These are phyloP conservation scores for Hirudo medicinalis DNA, from an alignment of 1,140 invertebrate genomes.

Conservation along the genomic window DNA sequence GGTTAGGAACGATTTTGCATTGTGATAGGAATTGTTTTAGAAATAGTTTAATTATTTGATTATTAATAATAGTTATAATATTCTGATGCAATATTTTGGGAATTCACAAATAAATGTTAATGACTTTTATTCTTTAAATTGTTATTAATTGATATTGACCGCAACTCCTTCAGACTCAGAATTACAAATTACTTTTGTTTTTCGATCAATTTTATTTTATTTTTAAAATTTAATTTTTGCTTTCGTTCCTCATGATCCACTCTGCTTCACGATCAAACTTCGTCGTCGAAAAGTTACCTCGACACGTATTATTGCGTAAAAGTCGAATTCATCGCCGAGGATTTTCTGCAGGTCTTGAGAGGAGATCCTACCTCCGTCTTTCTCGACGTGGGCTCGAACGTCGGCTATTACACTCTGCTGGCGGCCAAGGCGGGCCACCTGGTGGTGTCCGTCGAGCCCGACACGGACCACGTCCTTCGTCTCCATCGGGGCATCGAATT, in stretches of 20 bases:
- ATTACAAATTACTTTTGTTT: too few species aligned
- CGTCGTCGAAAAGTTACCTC: too few species aligned
- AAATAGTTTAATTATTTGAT: background rate
- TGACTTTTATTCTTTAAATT: background rate
- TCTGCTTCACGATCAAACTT: too few species aligned
- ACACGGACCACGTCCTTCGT: constrained; percentile 26
- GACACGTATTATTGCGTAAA: background rate
- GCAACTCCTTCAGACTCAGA: too few species aligned
- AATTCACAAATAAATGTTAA: background rate
- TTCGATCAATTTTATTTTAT: too few species aligned
- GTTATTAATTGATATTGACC: too few species aligned
- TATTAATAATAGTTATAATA: background rate
- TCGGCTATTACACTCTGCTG: constrained; percentile 32
- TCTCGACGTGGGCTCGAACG: constrained; percentile 34
- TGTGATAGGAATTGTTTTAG: background rate
- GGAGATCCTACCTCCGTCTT: constrained; percentile 26
- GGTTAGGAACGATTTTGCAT: background rate
- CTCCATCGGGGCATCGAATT: constrained; percentile 27
- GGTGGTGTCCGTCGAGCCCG: constrained; percentile 34
- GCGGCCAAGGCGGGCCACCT: constrained; percentile 29
- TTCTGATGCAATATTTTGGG: background rate
- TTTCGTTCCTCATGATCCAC: too few species aligned
- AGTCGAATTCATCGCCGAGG: background rate
- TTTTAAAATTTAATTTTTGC: too few species aligned
- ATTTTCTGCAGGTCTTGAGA: constrained; percentile 26